Base-by-base conservation (phyloP, 1,140 invertebrate species). In the Saccostrea echinata region DNA sequence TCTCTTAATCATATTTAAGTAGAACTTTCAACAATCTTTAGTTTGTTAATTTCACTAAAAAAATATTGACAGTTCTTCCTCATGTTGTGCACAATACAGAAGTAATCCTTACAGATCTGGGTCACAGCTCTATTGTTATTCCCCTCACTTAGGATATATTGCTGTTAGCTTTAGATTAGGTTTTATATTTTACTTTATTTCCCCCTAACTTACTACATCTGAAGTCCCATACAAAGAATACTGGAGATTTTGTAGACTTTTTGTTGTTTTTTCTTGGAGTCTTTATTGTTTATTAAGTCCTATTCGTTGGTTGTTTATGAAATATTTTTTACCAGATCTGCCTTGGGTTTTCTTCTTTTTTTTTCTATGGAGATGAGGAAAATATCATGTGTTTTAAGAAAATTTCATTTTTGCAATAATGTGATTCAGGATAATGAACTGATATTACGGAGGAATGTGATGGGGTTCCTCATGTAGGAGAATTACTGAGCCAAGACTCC, bases 111-210 rank as follows among this genome's bases (percentile, higher is more conserved):
- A 21, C 55, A 61, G 55, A 61, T n/a, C 21, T 21, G 4, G 55
- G 18, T 21, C 6, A 4, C 18, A n/a, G 18, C 21, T 6, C 18
- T 61, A 21, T 21, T 61, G 55, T 18, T 21, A 61, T 61, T 61
- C 55, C n/a, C 16, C 18, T 43, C 43, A 43, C 43, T 61, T 61
- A 21, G 55, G 12, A 27, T 33, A 30, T 33, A 33, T 76, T 76
- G 27, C 24, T 76, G 68, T 76, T 76, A 76, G 27, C 68, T 30
- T 76, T 76, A 76, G 27, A 13, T 18, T 18, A 76, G 68, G 11
- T 76, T 76, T 76, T 33, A 76, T 76, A 76, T 76, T 76, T 30
- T 30, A 16, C 68, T 76, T 76, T 76, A 76, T 33, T 76, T 76
- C 13, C 68, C 64, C 68, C 27, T 27, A 21, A 61, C 27, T 30